These are phyloP conservation scores for Antheraea assamensis DNA, from an alignment of 2,888 invertebrate species.

Conservation along the genomic window DNA sequence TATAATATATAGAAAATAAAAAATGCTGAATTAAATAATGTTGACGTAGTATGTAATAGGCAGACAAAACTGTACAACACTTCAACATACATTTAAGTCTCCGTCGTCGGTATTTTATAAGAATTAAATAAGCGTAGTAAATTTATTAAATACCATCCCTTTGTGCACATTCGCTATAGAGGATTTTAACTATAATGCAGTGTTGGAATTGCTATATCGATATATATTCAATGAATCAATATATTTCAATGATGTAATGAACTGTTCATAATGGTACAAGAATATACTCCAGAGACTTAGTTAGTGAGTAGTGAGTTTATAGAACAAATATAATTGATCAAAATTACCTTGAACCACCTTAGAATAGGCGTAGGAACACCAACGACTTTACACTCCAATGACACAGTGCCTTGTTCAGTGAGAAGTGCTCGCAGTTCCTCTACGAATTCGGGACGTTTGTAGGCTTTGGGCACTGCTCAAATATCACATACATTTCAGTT, in stretches of 20 bases:
- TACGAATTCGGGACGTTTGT: slow-evolving; percentile 93
- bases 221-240: neutral
- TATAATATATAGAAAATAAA: neutral
- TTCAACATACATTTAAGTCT: too few species aligned
- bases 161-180: too few species aligned
- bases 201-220: neutral
- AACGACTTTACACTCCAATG: slow-evolving; percentile 94
- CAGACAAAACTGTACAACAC: too few species aligned
- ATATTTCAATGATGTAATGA: neutral
- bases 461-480: slow-evolving; percentile 90
- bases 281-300: too few species aligned
- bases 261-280: too few species aligned
- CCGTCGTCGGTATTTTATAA: too few species aligned
- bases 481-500: neutral
- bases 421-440: slow-evolving; percentile 91
- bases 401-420: slow-evolving; percentile 94
- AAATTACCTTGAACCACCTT: slow-evolving; percentile 81
- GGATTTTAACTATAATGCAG: too few species aligned
- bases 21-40: neutral
- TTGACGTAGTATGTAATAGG: too few species aligned
- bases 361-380: slow-evolving; percentile 93
- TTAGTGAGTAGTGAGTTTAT: too few species aligned
- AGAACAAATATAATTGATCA: neutral
- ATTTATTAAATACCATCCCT: too few species aligned
- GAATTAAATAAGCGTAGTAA: too few species aligned